Conservation (phyloP, 2,888 invertebrate genomes). For the Agrotis segetum region DNA sequence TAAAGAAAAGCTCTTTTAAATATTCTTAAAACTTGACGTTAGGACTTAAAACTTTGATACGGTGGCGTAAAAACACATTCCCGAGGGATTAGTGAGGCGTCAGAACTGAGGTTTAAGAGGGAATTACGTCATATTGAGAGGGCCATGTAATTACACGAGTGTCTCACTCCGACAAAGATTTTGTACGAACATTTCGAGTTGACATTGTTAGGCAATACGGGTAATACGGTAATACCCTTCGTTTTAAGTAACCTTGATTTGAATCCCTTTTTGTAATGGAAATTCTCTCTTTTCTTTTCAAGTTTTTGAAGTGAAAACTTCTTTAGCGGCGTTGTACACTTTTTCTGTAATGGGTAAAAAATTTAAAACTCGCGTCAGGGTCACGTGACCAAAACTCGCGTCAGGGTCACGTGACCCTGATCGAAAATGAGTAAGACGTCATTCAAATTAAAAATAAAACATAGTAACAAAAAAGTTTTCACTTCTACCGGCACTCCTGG, state of each 20-base stretch:
- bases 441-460: no score
- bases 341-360: no score
- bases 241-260: conserved; percentile 4
- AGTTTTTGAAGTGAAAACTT: no score
- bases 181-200: conserved; percentile 40
- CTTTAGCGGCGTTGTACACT: no score
- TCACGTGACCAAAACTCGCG: no score
- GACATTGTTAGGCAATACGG: conserved; percentile 18
- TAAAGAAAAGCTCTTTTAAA: conserved; percentile 16
- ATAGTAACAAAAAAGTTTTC: no score
- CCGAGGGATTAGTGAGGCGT: conserved; percentile 37
- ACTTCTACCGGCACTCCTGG: no score
- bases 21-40: conserved; percentile 26
- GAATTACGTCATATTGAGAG: conserved; percentile 58
- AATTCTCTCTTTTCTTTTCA: no score
- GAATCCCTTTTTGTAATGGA: not conserved
- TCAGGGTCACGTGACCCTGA: no score
- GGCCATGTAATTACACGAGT: conserved; percentile 55
- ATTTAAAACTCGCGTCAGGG: no score
- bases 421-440: no score
- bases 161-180: conserved; percentile 43
- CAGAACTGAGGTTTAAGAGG: conserved; percentile 36
- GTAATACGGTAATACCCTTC: not conserved
- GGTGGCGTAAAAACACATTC: conserved; percentile 56
- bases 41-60: conserved; percentile 54